Percentiles rank a stretch among this genome's conserved stretches.
These are phyloP conservation scores for Meiosimyza platycephala DNA, from an alignment of 2,888 invertebrate species.

Conservation along the genomic window DNA sequence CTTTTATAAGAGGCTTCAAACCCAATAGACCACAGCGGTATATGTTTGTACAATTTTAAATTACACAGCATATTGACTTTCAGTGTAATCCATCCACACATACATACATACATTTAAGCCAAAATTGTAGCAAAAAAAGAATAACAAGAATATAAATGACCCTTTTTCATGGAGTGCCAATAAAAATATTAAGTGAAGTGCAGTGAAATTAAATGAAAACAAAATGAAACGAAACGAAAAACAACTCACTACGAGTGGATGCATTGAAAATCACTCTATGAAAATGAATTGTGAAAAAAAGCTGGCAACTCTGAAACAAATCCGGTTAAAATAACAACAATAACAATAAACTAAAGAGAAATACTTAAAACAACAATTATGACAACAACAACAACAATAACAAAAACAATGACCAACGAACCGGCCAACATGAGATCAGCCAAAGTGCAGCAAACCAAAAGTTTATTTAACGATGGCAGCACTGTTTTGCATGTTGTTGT, in stretches of 20 bases:
- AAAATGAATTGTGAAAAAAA: slow-evolving; percentile 15
- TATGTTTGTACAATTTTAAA: too few species aligned
- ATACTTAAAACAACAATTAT: slow-evolving; percentile 9
- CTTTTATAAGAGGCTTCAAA: too few species aligned
- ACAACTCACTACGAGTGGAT: slow-evolving; percentile 22
- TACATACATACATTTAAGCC: too few species aligned
- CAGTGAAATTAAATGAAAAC: slow-evolving; percentile 6
- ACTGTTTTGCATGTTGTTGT: slow-evolving; percentile 32
- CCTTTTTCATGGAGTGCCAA: neutral
- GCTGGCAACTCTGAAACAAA: slow-evolving; percentile 16
- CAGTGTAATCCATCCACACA: too few species aligned
- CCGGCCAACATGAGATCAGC: slow-evolving; percentile 37
- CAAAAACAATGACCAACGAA: slow-evolving; percentile 2
- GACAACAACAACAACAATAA: slow-evolving; percentile 16
- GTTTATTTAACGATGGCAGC: slow-evolving; percentile 26
- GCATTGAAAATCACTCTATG: slow-evolving; percentile 25
- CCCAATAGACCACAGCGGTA: too few species aligned
- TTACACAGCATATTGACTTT: too few species aligned
- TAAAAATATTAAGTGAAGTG: neutral
- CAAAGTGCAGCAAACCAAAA: slow-evolving; percentile 39
- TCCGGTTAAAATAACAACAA: too few species aligned
- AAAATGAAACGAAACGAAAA: neutral
- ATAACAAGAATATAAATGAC: too few species aligned
- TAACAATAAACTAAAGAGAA: too few species aligned
- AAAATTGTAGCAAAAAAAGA: too few species aligned